Conservation (phyloP, 1,140 invertebrate genomes). For the Lycorma delicatula region DNA sequence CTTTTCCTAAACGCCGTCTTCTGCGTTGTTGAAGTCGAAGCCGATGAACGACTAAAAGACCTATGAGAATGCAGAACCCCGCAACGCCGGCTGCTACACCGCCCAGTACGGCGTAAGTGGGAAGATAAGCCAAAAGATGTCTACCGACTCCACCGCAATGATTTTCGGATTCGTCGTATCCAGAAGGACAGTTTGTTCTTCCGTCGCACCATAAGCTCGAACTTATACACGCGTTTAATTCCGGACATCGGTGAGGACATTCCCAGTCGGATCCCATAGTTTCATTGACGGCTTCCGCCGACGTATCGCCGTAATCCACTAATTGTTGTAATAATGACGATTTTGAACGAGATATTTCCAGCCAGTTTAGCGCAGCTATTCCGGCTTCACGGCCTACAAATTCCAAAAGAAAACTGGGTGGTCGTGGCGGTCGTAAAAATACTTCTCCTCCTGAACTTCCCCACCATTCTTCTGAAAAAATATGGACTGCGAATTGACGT, state of each 20-base stretch:
- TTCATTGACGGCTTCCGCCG: slow-evolving; percentile 44
- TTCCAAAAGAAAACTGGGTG: slow-evolving; percentile 58
- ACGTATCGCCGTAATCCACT: slow-evolving; percentile 38
- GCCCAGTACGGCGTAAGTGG: slow-evolving; percentile 45
- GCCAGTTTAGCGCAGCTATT: slow-evolving; percentile 63
- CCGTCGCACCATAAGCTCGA: slow-evolving; percentile 81
- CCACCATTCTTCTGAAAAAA: slow-evolving; percentile 65
- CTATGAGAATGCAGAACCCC: slow-evolving; percentile 44
- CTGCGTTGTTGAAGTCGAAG: slow-evolving; percentile 41
- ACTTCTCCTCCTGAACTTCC: not conserved
- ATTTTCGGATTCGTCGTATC: slow-evolving; percentile 67
- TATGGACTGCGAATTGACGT: slow-evolving; percentile 55
- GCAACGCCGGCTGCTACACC: slow-evolving; percentile 45
- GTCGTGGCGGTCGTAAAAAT: slow-evolving; percentile 24
- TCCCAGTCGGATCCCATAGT: slow-evolving; percentile 44
- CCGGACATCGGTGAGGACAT: slow-evolving; percentile 68
- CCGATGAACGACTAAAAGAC: slow-evolving; percentile 25
- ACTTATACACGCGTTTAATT: slow-evolving; percentile 81
- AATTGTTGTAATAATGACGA: slow-evolving; percentile 53
- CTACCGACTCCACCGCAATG: slow-evolving; percentile 56
- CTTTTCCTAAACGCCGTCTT: slow-evolving; percentile 23
- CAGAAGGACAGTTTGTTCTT: slow-evolving; percentile 70
- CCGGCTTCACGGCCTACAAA: slow-evolving; percentile 61
- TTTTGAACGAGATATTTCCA: slow-evolving; percentile 63
- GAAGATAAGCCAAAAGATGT: slow-evolving; percentile 38